phyloP scores from a whole-genome alignment of 2,888 invertebrate genomes.

The Melolontha melolontha region DNA sequence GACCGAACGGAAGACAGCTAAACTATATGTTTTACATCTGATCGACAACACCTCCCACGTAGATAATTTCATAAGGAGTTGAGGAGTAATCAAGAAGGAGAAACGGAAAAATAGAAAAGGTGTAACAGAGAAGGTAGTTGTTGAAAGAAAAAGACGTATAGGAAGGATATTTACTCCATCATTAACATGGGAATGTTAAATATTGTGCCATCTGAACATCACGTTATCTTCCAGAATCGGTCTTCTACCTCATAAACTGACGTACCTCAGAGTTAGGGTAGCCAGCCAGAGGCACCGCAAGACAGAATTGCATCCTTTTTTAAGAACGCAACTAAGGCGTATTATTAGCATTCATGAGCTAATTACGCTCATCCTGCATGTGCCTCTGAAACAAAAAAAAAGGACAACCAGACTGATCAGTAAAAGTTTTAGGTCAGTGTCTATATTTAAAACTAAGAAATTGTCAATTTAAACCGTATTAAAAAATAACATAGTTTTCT shows the following conservation, averaged over 20 bases:
- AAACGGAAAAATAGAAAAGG: neutral
- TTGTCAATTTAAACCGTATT: conserved; percentile 9
- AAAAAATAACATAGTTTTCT: neutral
- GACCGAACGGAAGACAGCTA: conserved; percentile 57
- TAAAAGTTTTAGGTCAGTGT: conserved; percentile 46
- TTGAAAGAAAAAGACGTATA: conserved; percentile 20
- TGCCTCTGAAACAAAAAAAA: conserved; percentile 82
- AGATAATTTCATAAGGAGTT: conserved; percentile 41
- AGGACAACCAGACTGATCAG: conserved; percentile 69
- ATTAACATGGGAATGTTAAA: conserved; percentile 38
- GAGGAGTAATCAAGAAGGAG: conserved; percentile 12
- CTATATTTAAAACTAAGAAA: conserved; percentile 4
- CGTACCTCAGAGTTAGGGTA: conserved; percentile 57
- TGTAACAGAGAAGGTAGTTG: neutral
- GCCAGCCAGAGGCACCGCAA: conserved; percentile 67
- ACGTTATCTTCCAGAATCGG: conserved; percentile 63
- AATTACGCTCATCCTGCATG: conserved; percentile 78
- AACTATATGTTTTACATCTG: conserved; percentile 44
- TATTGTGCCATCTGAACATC: conserved; percentile 57
- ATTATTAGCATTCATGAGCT: conserved; percentile 63
- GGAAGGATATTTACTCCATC: conserved; percentile 32
- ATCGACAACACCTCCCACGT: conserved; percentile 43
- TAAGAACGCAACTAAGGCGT: conserved; percentile 62
- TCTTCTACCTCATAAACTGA: conserved; percentile 61
- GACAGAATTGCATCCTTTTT: conserved; percentile 62